phyloP scores from a whole-genome alignment of 1,140 invertebrate species.

The Tetramorium alpestre region DNA sequence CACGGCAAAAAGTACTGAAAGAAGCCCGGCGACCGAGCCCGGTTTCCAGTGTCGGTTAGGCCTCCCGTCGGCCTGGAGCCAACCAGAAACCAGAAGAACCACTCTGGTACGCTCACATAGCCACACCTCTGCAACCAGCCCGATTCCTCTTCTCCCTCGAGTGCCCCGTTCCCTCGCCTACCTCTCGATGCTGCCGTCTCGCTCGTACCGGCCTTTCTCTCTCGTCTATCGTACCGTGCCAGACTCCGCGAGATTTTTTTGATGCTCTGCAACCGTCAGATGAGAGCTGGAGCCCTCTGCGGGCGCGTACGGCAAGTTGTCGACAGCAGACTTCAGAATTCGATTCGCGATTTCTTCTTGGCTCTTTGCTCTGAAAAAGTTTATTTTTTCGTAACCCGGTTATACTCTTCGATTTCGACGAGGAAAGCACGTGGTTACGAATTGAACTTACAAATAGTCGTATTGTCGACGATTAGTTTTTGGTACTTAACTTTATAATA shows the following conservation, averaged over 20 bases:
- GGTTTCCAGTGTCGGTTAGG: conserved; percentile 80
- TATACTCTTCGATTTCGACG: not conserved
- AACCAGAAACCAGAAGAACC: conserved; percentile 84
- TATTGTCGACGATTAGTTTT: not conserved
- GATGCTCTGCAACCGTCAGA: conserved; percentile 49
- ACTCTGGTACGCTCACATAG: conserved; percentile 82
- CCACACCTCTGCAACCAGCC: conserved; percentile 83
- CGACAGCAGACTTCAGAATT: conserved; percentile 35
- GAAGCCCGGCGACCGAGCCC: conserved; percentile 66
- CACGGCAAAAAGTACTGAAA: conserved; percentile 69
- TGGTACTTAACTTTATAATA: not conserved
- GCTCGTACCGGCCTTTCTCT: conserved; percentile 64
- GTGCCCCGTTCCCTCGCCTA: conserved; percentile 61
- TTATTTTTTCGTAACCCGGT: not conserved
- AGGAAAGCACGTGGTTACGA: not conserved
- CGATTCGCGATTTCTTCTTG: conserved; percentile 14
- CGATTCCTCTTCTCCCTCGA: conserved; percentile 69
- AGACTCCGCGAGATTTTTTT: conserved; percentile 70
- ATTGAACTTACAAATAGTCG: not conserved
- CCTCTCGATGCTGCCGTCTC: conserved; percentile 24
- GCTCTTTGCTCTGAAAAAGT: not conserved
- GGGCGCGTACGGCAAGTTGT: conserved; percentile 60
- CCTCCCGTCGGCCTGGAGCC: conserved; percentile 84
- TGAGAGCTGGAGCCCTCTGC: conserved; percentile 84
- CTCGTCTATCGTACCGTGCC: conserved; percentile 45